Base-by-base conservation (phyloP, 30 jellyfish, hydroid and myxozoan species). In the Clytia hemisphaerica region DNA sequence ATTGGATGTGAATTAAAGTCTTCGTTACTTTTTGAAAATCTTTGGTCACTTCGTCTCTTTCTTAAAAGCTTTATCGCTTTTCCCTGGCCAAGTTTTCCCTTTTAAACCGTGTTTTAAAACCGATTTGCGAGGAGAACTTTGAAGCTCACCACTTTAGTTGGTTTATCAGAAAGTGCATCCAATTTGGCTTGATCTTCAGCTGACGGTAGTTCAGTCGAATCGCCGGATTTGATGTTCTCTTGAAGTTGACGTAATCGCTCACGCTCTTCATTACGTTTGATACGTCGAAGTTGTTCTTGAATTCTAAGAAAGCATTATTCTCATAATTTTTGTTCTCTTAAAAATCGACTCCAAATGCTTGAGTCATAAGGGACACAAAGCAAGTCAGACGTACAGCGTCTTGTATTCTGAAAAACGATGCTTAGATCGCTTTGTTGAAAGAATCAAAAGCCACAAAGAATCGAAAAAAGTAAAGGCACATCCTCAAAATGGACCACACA, bases 201-300 rank as follows among this genome's bases (percentile, higher is more conserved):
- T 21, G 81, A 15, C 5, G 91, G 91, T 47, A 26, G 73, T 30
- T 45, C 72, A 4, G 50, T 21, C 6, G 71, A 6, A 27, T 63
- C 72, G 37, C 81, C 85, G 0, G 67, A 65, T 33, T 69, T 54
- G 29, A 29, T 71, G 63, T 80, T 80, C n/a, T 85, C 31, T 25
- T 54, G 74, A 60, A 83, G 61, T 48, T 88, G 95, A 35, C 75
- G 84, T 31, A 88, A 76, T 53, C 91, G 78, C 53, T 88, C 97
- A 30, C 91, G 80, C 40, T 74, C 99, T 69, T 92, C 90, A 59
- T 82, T 92, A 26, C 95, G 47, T 72, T 82, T 92, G 32, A 92
- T 92, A 48, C 95, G 85, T 25, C 99, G 82, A 25, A 90, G 73
- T 47, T 90, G 98, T 66, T 90, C 98, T 73, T 90, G 98, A 2